These are phyloP conservation scores for Phataginus tricuspis DNA, from an alignment of 2,797 vertebrate genomes.

Conservation along the genomic window DNA sequence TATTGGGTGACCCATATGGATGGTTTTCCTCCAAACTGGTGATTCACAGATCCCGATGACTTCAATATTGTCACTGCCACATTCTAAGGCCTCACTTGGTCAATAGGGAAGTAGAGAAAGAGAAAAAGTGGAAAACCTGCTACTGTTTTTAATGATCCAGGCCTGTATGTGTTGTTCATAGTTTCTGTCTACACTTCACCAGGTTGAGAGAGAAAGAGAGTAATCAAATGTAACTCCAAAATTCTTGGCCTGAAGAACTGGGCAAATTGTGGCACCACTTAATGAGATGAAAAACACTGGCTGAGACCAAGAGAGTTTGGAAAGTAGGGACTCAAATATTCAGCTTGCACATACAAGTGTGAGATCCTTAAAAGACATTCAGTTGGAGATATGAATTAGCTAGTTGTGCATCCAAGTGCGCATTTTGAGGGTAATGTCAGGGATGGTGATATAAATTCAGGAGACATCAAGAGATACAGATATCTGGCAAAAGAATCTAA, in stretches of 20 bases:
- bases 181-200: not conserved
- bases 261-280: not conserved
- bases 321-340: not conserved
- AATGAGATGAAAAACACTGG: not conserved
- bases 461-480: not conserved
- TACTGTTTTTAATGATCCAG: not conserved
- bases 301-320: not conserved
- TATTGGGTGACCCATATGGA: not conserved
- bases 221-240: not conserved
- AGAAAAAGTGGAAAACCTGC: not conserved
- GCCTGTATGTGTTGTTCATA: not conserved
- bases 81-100: not conserved
- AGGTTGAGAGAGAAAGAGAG: not conserved
- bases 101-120: not conserved
- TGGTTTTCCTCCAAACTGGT: not conserved
- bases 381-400: not conserved
- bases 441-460: not conserved
- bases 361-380: not conserved
- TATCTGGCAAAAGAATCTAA: not conserved
- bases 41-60: not conserved
- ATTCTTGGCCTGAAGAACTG: not conserved
- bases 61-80: not conserved
- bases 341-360: not conserved
- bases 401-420: not conserved
- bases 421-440: not conserved